A percentile compares a stretch with the other conserved stretches of the same genome.
These are phyloP conservation scores for Petrolisthes cinctipes DNA, from an alignment of 2,888 invertebrate genomes.

Conservation along the genomic window DNA sequence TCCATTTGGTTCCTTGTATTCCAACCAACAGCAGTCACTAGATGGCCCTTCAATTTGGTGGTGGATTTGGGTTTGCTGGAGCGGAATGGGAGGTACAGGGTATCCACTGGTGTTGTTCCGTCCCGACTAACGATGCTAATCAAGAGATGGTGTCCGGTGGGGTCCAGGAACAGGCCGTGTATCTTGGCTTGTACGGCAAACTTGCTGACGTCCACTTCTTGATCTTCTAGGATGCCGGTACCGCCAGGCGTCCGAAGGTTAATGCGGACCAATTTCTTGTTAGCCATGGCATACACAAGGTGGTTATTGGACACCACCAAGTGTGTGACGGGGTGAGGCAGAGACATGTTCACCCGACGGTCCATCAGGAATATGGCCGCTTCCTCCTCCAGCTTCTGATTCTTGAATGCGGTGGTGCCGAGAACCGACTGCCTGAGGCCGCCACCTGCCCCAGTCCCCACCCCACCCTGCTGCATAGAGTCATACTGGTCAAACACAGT, in stretches of 20 bases:
- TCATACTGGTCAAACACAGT: slow-evolving; percentile 63
- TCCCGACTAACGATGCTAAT: slow-evolving; percentile 72
- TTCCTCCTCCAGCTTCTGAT: slow-evolving; percentile 64
- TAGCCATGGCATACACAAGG: slow-evolving; percentile 86
- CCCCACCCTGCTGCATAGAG: slow-evolving; percentile 48
- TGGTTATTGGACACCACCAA: slow-evolving; percentile 85
- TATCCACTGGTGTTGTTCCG: slow-evolving; percentile 53
- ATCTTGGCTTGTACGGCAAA: slow-evolving; percentile 76
- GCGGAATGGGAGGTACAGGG: slow-evolving; percentile 58
- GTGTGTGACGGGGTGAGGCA: slow-evolving; percentile 84
- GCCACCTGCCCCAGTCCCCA: not conserved
- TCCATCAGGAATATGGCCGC: slow-evolving; percentile 62
- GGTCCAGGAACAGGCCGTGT: slow-evolving; percentile 83
- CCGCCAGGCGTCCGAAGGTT: slow-evolving; percentile 82
- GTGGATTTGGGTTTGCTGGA: slow-evolving; percentile 57
- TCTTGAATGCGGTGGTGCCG: slow-evolving; percentile 59
- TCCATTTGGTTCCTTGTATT: slow-evolving; percentile 79
- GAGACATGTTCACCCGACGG: slow-evolving; percentile 78
- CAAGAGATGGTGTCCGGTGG: slow-evolving; percentile 86
- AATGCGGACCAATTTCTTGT: slow-evolving; percentile 83
- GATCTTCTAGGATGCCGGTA: slow-evolving; percentile 67
- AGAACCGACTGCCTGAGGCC: slow-evolving; percentile 42
- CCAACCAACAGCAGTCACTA: slow-evolving; percentile 93
- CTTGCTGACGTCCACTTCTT: slow-evolving; percentile 82
- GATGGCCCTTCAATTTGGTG: slow-evolving; percentile 77